These are phyloP conservation scores for Xiphophorus couchianus DNA, from an alignment of 2,113 vertebrate species.

Conservation along the genomic window DNA sequence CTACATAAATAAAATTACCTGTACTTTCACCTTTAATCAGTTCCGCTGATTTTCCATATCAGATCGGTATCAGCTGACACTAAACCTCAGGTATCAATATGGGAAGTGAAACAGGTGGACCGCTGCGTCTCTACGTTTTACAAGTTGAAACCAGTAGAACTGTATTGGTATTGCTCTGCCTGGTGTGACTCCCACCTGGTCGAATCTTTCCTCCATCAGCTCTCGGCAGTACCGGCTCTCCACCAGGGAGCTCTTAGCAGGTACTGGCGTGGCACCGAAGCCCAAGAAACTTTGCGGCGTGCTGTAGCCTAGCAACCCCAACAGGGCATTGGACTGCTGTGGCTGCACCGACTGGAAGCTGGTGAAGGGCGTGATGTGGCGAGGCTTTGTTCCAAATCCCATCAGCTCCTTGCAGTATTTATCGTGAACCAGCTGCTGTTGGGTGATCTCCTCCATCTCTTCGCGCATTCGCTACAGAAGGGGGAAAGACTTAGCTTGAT, in stretches of 20 bases:
- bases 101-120: too few relatives aligned
- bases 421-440: conserved; percentile 97
- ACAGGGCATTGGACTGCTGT: conserved; percentile 93
- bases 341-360: conserved; percentile 97
- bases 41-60: too few relatives aligned
- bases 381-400: conserved; percentile 94
- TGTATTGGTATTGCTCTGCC: neutral
- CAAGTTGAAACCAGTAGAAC: neutral
- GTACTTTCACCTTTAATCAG: too few relatives aligned
- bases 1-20: too few relatives aligned
- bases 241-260: conserved; percentile 89
- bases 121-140: neutral
- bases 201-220: conserved; percentile 96
- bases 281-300: conserved; percentile 92
- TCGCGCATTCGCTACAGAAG: conserved; percentile 90
- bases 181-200: conserved; percentile 82
- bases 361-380: conserved; percentile 96
- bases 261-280: conserved; percentile 87
- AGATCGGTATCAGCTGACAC: too few relatives aligned
- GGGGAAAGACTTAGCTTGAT: neutral
- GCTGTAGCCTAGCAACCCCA: conserved; percentile 93
- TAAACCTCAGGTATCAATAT: too few relatives aligned
- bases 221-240: conserved; percentile 97
- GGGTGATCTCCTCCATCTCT: conserved; percentile 99
- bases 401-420: conserved; percentile 98